Evolutionary conservation across 2,113 vertebrate genomes (phyloP).

Genomic region (Emydura subglobosa): DNA sequence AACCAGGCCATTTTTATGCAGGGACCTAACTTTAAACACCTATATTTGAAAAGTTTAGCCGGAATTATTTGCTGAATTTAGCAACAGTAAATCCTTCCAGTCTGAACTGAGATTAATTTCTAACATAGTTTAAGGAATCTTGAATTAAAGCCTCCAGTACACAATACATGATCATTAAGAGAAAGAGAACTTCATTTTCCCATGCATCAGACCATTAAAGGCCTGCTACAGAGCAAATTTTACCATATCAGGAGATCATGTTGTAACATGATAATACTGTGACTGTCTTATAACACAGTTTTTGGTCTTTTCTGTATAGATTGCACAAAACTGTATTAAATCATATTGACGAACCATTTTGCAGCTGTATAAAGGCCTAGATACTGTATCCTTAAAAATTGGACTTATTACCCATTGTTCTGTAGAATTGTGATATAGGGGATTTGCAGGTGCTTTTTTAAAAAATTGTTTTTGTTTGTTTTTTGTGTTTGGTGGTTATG

Average conservation of each 20-base stretch:
- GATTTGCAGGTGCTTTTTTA: not conserved
- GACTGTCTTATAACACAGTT: not conserved
- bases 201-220: not conserved
- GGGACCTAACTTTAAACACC: not conserved
- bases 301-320: not conserved
- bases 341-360: not conserved
- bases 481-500: not conserved
- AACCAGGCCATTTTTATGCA: not conserved
- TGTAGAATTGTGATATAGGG: not conserved
- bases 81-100: not conserved
- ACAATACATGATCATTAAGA: not conserved
- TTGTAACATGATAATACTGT: not conserved
- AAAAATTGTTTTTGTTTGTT: not conserved
- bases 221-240: not conserved
- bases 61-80: not conserved
- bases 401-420: not conserved
- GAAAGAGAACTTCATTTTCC: not conserved
- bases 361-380: not conserved
- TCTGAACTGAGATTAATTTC: not conserved
- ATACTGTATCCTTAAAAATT: not conserved
- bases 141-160: not conserved
- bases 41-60: not conserved
- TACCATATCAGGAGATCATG: not conserved
- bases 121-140: not conserved
- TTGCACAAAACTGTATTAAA: not conserved